Evolutionary conservation across 1,140 invertebrate species (phyloP).

Genomic region (Formica exsecta): DNA sequence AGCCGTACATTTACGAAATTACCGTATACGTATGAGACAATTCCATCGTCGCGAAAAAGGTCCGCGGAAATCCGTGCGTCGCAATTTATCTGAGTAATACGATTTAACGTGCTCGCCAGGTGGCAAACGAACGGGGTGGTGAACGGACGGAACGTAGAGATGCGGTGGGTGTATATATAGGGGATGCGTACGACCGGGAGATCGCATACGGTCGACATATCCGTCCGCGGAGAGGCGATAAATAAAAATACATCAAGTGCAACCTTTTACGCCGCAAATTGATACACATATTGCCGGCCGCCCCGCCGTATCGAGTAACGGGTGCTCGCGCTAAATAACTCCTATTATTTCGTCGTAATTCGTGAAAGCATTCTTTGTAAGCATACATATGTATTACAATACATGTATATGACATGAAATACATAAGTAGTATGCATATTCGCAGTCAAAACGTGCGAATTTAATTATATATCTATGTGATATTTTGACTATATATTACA

Average conservation of each 20-base stretch:
- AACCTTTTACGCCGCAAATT: conserved; percentile 81
- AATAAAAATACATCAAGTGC: conserved; percentile 83
- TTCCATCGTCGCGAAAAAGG: conserved; percentile 76
- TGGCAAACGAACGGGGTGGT: conserved; percentile 70
- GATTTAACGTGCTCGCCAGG: conserved; percentile 77
- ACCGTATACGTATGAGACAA: conserved; percentile 76
- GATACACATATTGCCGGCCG: conserved; percentile 74
- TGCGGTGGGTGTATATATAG: conserved; percentile 59
- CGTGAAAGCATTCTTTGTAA: conserved; percentile 48
- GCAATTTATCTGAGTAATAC: conserved; percentile 81
- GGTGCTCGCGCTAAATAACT: conserved; percentile 32
- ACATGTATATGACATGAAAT: neutral
- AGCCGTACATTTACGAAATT: conserved; percentile 69
- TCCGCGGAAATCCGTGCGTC: conserved; percentile 69
- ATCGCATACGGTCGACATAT: conserved; percentile 37
- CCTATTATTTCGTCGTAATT: conserved; percentile 26
- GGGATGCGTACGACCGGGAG: conserved; percentile 42
- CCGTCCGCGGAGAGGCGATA: conserved; percentile 78
- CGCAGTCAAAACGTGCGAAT: neutral
- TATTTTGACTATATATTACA: neutral
- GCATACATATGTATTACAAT: neutral
- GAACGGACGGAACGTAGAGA: conserved; percentile 58
- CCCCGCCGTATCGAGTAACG: conserved; percentile 65
- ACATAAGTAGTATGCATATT: neutral
- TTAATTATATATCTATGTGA: neutral